Percentiles rank a stretch among this genome's conserved stretches.
Evolutionary conservation across 2,113 vertebrate genomes (phyloP).

Genomic region (Thunnus thynnus): DNA sequence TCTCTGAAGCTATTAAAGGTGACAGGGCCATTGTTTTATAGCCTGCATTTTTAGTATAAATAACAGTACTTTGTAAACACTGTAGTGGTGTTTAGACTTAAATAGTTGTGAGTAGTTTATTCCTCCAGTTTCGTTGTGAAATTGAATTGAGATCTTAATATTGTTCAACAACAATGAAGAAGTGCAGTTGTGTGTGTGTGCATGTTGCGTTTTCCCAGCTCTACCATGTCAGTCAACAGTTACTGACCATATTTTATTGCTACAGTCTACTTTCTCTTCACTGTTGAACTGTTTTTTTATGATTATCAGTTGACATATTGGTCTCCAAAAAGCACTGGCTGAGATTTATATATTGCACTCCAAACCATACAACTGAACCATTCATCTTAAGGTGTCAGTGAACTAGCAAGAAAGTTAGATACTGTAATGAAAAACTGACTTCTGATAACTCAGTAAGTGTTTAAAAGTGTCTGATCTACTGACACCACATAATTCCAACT

Average conservation of each 20-base stretch:
- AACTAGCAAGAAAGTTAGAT: conserved; percentile 68
- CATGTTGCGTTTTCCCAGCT: neutral
- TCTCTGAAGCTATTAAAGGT: conserved; percentile 17
- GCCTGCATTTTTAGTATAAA: neutral
- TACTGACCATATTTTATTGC: neutral
- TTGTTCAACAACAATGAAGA: neutral
- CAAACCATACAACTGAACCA: conserved; percentile 46
- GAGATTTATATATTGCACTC: conserved; percentile 18
- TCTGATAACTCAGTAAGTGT: conserved; percentile 45
- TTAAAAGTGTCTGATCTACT: conserved; percentile 56
- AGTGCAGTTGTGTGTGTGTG: neutral
- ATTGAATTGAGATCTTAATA: neutral
- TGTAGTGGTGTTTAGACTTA: neutral
- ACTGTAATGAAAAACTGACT: conserved; percentile 48
- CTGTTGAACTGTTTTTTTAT: conserved; percentile 10
- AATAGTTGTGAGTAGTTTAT: neutral
- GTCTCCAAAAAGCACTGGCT: neutral
- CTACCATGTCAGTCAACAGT: conserved; percentile 4
- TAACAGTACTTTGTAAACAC: neutral
- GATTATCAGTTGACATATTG: conserved; percentile 38
- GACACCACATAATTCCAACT: conserved; percentile 33
- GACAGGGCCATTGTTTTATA: neutral
- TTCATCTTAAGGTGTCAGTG: conserved; percentile 77
- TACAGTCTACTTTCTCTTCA: conserved; percentile 7
- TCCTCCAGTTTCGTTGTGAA: neutral